A percentile compares a stretch with the other conserved stretches of the same genome.
phyloP scores from a whole-genome alignment of 2,113 vertebrate genomes.

The Puma concolor region DNA sequence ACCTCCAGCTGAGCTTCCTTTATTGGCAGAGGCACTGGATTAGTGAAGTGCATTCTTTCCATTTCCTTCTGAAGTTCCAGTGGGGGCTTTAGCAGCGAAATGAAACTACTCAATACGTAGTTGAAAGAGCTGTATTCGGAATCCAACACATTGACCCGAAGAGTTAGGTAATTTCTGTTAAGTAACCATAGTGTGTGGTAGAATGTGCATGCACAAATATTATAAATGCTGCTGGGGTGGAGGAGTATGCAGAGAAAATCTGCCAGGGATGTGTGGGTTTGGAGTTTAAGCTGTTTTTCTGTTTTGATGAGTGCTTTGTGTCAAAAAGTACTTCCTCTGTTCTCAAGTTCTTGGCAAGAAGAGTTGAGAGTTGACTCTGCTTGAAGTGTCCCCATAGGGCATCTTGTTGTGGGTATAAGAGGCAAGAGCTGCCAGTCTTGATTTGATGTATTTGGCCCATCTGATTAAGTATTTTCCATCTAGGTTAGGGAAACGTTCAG shows the following conservation, averaged over 20 bases:
- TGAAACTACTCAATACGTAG: background rate
- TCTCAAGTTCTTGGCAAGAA: background rate
- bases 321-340: constrained; percentile 28
- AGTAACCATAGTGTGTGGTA: constrained; percentile 26
- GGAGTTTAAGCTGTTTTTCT: constrained; percentile 59
- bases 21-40: background rate
- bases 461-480: background rate
- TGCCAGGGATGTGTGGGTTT: constrained; percentile 54
- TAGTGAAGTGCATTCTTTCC: background rate
- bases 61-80: background rate
- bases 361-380: background rate
- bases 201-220: background rate
- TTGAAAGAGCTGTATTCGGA: background rate
- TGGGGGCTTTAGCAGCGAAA: background rate
- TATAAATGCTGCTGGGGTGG: constrained; percentile 31
- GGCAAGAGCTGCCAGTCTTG: background rate
- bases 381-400: background rate
- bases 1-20: background rate
- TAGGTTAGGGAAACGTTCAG: background rate
- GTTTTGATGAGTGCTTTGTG: constrained; percentile 54
- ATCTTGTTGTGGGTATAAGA: background rate
- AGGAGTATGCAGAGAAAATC: constrained; percentile 41
- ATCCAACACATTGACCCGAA: background rate
- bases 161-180: constrained; percentile 54
- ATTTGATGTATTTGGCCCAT: background rate